A percentile compares a stretch with the other conserved stretches of the same genome.
phyloP scores from a whole-genome alignment of 2,113 vertebrate genomes.

The Gallinago undulata region DNA sequence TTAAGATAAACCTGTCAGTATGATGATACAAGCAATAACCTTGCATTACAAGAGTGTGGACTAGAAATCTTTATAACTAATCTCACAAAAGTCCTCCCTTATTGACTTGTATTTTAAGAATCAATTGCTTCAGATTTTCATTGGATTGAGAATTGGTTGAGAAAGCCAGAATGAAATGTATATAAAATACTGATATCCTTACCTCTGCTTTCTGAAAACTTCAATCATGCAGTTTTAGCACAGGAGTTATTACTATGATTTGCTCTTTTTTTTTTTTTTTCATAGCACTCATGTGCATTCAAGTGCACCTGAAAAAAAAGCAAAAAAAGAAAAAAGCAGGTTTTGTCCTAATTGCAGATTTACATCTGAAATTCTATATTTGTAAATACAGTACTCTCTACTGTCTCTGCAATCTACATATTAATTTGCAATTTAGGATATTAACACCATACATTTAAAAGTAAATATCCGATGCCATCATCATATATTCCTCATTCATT shows the following conservation, averaged over 20 bases:
- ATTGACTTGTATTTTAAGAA: slow-evolving; percentile 51
- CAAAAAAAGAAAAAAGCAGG: background rate
- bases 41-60: slow-evolving; percentile 24
- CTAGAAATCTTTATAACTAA: slow-evolving; percentile 61
- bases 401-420: background rate
- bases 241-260: background rate
- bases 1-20: slow-evolving; percentile 54
- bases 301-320: background rate
- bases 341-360: background rate
- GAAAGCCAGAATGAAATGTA: slow-evolving; percentile 8
- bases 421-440: background rate
- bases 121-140: slow-evolving; percentile 34
- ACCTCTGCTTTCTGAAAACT: background rate
- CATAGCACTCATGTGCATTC: background rate
- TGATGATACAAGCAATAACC: slow-evolving; percentile 55
- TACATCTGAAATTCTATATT: background rate
- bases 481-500: background rate
- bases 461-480: background rate
- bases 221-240: background rate
- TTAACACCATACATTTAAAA: background rate
- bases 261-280: background rate
- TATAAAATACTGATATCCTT: background rate
- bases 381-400: background rate
- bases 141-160: slow-evolving; percentile 6
- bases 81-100: slow-evolving; percentile 36